phyloP scores from a whole-genome alignment of 2,888 invertebrate species.

The Oscheius sp. region DNA sequence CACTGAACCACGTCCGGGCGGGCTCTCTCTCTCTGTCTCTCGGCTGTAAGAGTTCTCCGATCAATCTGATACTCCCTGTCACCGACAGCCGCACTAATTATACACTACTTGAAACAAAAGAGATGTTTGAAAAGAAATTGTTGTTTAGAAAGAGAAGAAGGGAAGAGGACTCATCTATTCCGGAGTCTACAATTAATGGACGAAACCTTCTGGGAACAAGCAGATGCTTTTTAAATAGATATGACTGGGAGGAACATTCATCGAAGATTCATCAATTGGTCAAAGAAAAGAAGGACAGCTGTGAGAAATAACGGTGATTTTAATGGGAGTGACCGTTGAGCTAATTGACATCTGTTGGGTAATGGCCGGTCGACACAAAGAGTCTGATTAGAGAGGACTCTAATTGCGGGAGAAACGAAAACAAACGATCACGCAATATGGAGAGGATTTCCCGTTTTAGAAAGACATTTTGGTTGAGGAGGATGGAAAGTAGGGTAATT shows the following conservation, averaged over 20 bases:
- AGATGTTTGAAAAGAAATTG: too few species aligned
- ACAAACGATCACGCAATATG: constrained; percentile 17
- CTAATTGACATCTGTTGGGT: constrained; percentile 25
- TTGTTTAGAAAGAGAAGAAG: too few species aligned
- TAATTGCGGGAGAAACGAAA: constrained; percentile 18
- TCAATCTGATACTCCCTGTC: constrained; percentile 25
- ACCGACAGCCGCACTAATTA: constrained; percentile 21
- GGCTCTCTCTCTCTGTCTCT: too few species aligned
- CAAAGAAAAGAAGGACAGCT: not conserved
- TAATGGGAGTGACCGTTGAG: too few species aligned
- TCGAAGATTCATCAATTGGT: not conserved
- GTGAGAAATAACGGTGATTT: too few species aligned
- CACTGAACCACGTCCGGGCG: not conserved
- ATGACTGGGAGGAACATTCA: too few species aligned
- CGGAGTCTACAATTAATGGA: too few species aligned
- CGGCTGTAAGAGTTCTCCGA: constrained; percentile 25
- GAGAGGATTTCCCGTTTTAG: not conserved
- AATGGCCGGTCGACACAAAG: not conserved
- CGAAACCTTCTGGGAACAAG: not conserved
- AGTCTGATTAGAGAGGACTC: constrained; percentile 14
- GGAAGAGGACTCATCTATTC: not conserved
- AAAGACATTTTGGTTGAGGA: not conserved
- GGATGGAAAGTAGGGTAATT: not conserved
- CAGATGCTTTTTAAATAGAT: too few species aligned
- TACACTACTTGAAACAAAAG: too few species aligned